These are phyloP conservation scores for Camponotus floridanus DNA, from an alignment of 1,140 invertebrate species.

Conservation along the genomic window DNA sequence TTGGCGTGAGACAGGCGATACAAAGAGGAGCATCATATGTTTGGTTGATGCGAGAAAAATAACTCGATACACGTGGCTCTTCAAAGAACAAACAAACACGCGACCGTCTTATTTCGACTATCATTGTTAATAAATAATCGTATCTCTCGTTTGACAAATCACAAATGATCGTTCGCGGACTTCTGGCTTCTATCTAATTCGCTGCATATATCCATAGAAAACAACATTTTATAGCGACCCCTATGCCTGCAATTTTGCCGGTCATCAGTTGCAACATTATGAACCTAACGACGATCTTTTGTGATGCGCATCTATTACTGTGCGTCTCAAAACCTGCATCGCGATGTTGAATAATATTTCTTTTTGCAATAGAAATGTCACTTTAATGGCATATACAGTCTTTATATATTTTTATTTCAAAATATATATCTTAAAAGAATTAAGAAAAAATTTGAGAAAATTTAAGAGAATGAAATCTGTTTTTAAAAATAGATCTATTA, in stretches of 20 bases:
- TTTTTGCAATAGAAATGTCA: neutral
- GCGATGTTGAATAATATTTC: neutral
- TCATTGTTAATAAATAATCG: conserved; percentile 51
- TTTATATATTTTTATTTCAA: neutral
- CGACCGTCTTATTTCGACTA: conserved; percentile 40
- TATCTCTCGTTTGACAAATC: conserved; percentile 47
- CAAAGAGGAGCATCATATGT: conserved; percentile 24
- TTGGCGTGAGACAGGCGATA: conserved; percentile 47
- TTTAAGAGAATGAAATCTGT: neutral
- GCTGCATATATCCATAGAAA: conserved; percentile 5
- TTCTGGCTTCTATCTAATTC: conserved; percentile 35
- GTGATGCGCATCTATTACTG: conserved; percentile 36
- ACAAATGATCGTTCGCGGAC: conserved; percentile 26
- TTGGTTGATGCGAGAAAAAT: conserved; percentile 40
- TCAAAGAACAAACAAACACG: conserved; percentile 49
- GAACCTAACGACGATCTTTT: conserved; percentile 41
- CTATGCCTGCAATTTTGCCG: conserved; percentile 56
- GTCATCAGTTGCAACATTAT: conserved; percentile 49
- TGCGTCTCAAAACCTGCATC: neutral
- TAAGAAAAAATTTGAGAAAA: neutral
- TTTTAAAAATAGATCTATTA: neutral
- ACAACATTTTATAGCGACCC: conserved; percentile 21
- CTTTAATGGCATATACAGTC: neutral
- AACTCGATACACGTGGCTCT: conserved; percentile 38
- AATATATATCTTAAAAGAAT: neutral